phyloP scores from a whole-genome alignment of 2,888 invertebrate species.

The Drosophila setosimentum region DNA sequence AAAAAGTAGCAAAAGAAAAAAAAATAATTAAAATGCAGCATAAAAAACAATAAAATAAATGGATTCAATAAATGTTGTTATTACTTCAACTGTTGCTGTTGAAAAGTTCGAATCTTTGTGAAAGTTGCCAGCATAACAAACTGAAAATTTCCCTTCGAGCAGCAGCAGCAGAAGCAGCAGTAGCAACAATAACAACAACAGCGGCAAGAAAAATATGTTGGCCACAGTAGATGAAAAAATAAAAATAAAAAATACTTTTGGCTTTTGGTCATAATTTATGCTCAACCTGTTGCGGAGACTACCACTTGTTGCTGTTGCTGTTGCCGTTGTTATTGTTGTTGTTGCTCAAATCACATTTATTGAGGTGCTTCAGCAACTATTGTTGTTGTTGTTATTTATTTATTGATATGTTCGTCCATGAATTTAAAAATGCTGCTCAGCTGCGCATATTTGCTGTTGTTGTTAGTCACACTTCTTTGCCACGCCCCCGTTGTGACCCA shows the following conservation, averaged over 20 bases:
- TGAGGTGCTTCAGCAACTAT: conserved; percentile 12
- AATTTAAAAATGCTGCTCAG: conserved; percentile 40
- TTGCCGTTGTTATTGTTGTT: conserved; percentile 8
- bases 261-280: conserved; percentile 71
- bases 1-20: neutral
- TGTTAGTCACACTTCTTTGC: conserved; percentile 19
- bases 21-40: neutral
- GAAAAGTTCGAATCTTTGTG: conserved; percentile 57
- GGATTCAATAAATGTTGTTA: conserved; percentile 33
- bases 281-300: conserved; percentile 67
- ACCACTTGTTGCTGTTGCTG: conserved; percentile 22
- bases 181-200: neutral
- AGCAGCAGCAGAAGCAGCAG: conserved; percentile 7
- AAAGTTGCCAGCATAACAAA: conserved; percentile 59
- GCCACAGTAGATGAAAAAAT: conserved; percentile 33
- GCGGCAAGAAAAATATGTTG: conserved; percentile 49
- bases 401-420: conserved; percentile 49
- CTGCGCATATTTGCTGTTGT: conserved; percentile 44
- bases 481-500: neutral
- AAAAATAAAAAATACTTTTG: conserved; percentile 16
- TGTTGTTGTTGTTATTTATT: conserved; percentile 8
- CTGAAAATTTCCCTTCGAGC: conserved; percentile 60
- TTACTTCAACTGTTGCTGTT: conserved; percentile 26
- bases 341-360: conserved; percentile 18
- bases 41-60: neutral